Evolutionary conservation across 2,113 vertebrate genomes (phyloP).

Genomic region (Catharus fuscescens): DNA sequence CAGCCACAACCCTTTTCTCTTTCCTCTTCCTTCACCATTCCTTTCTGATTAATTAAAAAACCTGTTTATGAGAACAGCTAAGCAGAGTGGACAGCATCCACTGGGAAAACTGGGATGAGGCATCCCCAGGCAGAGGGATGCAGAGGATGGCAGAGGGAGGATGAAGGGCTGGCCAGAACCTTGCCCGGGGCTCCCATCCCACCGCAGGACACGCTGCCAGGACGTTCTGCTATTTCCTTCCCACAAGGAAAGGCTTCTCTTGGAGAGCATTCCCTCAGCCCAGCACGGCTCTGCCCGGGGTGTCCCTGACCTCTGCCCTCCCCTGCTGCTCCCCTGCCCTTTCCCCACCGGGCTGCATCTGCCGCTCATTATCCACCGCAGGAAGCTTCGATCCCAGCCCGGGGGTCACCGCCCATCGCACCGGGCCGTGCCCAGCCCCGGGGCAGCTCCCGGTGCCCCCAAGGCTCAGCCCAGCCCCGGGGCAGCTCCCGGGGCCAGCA

Average conservation of each 20-base stretch:
- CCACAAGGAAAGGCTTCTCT: constrained; percentile 2
- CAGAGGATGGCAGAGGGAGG: background rate
- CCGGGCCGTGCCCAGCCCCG: too few species aligned
- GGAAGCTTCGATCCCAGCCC: constrained; percentile 40
- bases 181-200: background rate
- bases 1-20: background rate
- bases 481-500: background rate
- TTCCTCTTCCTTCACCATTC: background rate
- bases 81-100: background rate
- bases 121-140: background rate
- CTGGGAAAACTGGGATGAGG: background rate
- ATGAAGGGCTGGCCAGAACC: background rate
- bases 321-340: constrained; percentile 41
- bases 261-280: background rate
- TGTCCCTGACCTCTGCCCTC: constrained; percentile 80
- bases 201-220: background rate
- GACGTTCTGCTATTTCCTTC: background rate
- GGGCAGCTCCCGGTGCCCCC: too few species aligned
- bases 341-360: constrained; percentile 80
- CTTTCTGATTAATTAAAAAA: background rate
- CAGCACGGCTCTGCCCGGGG: background rate
- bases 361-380: constrained; percentile 81
- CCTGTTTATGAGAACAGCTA: rapidly evolving
- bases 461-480: too few species aligned
- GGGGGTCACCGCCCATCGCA: background rate